phyloP scores from a whole-genome alignment of 2,797 vertebrate genomes.

The Siniperca undulata region DNA sequence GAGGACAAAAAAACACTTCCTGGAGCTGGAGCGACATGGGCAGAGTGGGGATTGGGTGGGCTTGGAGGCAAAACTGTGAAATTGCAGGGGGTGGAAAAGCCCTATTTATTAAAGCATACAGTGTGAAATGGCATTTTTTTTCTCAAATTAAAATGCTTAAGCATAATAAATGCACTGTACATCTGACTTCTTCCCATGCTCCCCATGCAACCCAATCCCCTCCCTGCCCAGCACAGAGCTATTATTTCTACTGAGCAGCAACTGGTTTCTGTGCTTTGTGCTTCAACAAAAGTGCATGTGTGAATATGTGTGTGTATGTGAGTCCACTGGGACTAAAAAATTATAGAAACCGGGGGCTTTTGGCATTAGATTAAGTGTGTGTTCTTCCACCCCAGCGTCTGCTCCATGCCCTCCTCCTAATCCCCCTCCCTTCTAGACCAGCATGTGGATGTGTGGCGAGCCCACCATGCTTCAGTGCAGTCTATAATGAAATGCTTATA shows the following conservation, averaged over 20 bases:
- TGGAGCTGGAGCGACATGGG: slow-evolving; percentile 76
- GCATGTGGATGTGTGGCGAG: slow-evolving; percentile 81
- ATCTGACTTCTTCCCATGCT: slow-evolving; percentile 81
- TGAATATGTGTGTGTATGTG: slow-evolving; percentile 34
- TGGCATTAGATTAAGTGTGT: slow-evolving; percentile 87
- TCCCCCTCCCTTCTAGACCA: slow-evolving; percentile 77
- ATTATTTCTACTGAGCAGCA: slow-evolving; percentile 80
- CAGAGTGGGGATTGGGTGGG: slow-evolving; percentile 81
- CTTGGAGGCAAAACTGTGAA: slow-evolving; percentile 88
- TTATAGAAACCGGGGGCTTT: slow-evolving; percentile 82
- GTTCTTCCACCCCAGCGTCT: slow-evolving; percentile 81
- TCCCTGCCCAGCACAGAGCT: slow-evolving; percentile 67
- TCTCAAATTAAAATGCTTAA: slow-evolving; percentile 88
- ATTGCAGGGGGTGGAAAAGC: slow-evolving; percentile 88
- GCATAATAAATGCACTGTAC: slow-evolving; percentile 89
- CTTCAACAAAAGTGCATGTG: slow-evolving; percentile 57
- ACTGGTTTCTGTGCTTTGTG: slow-evolving; percentile 75
- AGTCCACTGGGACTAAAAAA: slow-evolving; percentile 81
- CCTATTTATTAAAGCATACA: slow-evolving; percentile 90
- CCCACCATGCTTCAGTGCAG: slow-evolving; percentile 97
- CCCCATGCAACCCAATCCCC: slow-evolving; percentile 72
- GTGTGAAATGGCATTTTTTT: slow-evolving; percentile 89
- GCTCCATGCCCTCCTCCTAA: slow-evolving; percentile 84
- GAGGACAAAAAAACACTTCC: slow-evolving; percentile 87
- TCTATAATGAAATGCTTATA: slow-evolving; percentile 99